Evolutionary conservation across 2,113 vertebrate genomes (phyloP).

Genomic region (Nesogale talazaci): DNA sequence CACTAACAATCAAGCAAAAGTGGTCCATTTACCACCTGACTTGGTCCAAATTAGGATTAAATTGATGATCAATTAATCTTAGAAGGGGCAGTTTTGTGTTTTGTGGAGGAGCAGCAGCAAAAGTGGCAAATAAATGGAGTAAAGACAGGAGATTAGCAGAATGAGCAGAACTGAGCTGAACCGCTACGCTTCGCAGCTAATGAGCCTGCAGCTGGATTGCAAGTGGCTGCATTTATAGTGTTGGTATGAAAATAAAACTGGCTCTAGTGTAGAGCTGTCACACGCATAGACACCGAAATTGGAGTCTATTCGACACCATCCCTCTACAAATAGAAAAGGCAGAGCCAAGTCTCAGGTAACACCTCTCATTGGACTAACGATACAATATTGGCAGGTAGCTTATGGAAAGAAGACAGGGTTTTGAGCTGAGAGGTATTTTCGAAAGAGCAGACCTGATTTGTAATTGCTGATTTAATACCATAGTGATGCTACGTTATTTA

Average conservation of each 20-base stretch:
- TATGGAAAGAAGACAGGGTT: slow-evolving; percentile 77
- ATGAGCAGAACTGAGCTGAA: slow-evolving; percentile 93
- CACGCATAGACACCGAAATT: slow-evolving; percentile 83
- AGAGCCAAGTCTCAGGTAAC: slow-evolving; percentile 84
- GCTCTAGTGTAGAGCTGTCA: slow-evolving; percentile 88
- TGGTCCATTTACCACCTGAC: slow-evolving; percentile 99
- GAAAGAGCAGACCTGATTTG: slow-evolving; percentile 72
- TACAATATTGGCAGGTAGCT: slow-evolving; percentile 77
- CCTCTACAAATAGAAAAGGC: slow-evolving; percentile 83
- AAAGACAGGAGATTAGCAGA: slow-evolving; percentile 95
- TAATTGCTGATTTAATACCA: slow-evolving; percentile 74
- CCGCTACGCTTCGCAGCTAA: slow-evolving; percentile 90
- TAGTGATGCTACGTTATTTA: slow-evolving; percentile 56
- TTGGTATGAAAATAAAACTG: slow-evolving; percentile 92
- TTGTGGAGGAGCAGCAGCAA: slow-evolving; percentile 96
- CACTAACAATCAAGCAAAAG: slow-evolving; percentile 99
- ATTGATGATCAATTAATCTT: slow-evolving; percentile 99
- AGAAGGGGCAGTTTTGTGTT: slow-evolving; percentile 96
- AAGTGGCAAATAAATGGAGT: slow-evolving; percentile 95
- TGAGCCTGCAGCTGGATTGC: slow-evolving; percentile 93
- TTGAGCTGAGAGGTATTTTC: slow-evolving; percentile 66
- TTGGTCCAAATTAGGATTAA: slow-evolving; percentile 99
- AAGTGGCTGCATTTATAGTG: slow-evolving; percentile 93
- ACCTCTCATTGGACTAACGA: slow-evolving; percentile 80
- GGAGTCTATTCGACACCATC: slow-evolving; percentile 86